phyloP scores from a whole-genome alignment of 2,797 vertebrate species.

The Alauda arvensis region DNA sequence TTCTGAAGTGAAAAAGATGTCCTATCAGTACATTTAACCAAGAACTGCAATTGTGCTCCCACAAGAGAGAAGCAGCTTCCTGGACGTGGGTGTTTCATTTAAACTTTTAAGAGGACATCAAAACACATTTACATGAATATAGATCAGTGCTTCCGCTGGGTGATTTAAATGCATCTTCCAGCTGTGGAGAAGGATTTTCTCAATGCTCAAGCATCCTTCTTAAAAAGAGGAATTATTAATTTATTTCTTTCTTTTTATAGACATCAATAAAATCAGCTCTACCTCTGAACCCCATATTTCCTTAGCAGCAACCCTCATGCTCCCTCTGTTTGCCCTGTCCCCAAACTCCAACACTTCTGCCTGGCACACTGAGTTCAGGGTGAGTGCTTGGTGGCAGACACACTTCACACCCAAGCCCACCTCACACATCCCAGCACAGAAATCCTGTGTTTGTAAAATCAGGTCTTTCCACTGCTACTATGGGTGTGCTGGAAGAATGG shows the following conservation, averaged over 20 bases:
- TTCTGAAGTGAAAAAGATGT: constrained; percentile 40
- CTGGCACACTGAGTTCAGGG: neutral
- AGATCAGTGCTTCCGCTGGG: constrained; percentile 41
- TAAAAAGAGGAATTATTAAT: constrained; percentile 11
- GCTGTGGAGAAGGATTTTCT: constrained; percentile 43
- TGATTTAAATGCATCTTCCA: constrained; percentile 53
- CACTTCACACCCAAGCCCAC: neutral
- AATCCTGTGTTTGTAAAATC: neutral
- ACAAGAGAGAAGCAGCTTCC: constrained; percentile 46
- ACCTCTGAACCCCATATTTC: neutral
- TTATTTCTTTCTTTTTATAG: neutral
- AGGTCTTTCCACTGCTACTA: neutral
- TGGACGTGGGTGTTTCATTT: constrained; percentile 56
- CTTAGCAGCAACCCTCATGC: neutral
- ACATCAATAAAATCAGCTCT: neutral
- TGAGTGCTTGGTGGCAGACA: neutral
- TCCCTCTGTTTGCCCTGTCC: neutral
- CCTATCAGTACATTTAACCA: neutral
- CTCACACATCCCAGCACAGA: neutral
- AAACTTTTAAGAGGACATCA: constrained; percentile 57
- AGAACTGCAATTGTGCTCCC: constrained; percentile 36
- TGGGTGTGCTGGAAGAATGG: neutral
- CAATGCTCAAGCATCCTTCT: constrained; percentile 11
- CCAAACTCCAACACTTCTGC: neutral
- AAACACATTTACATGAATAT: constrained; percentile 60